A percentile compares a stretch with the other conserved stretches of the same genome.
Evolutionary conservation across 2,888 invertebrate genomes (phyloP).

Genomic region (Norana najaformis): DNA sequence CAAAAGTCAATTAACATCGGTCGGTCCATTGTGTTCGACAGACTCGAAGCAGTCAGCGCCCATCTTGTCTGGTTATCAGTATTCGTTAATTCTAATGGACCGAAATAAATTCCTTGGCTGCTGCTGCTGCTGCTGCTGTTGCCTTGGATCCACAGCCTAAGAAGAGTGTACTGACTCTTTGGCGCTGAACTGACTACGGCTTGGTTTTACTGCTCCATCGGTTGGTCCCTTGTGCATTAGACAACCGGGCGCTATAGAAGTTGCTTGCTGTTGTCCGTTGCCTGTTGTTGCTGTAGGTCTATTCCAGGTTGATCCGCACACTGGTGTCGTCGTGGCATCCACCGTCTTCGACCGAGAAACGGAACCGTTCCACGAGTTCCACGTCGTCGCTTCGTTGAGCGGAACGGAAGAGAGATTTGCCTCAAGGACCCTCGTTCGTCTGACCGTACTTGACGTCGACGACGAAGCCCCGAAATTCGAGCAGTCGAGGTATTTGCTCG

Average conservation of each 20-base stretch:
- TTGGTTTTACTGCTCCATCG: not conserved
- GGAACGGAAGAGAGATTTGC: conserved; percentile 48
- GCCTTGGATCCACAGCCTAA: not conserved
- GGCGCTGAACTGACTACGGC: not conserved
- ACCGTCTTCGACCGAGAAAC: conserved; percentile 86
- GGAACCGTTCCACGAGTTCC: conserved; percentile 21
- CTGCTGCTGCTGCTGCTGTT: not conserved
- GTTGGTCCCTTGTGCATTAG: not conserved
- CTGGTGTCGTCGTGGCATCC: conserved; percentile 80
- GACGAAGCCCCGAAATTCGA: conserved; percentile 49
- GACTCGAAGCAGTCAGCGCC: not conserved
- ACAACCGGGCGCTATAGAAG: not conserved
- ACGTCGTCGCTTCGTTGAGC: conserved; percentile 42
- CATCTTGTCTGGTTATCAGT: not conserved
- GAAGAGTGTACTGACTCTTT: not conserved
- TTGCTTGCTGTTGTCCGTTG: not conserved
- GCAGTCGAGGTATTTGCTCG: conserved; percentile 82
- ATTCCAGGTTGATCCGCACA: conserved; percentile 48
- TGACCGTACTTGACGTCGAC: conserved; percentile 56
- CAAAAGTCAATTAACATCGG: not conserved
- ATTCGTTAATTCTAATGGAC: not conserved
- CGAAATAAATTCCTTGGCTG: not conserved
- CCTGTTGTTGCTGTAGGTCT: not conserved
- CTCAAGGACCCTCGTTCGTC: conserved; percentile 48
- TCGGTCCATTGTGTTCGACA: not conserved